A percentile compares a stretch with the other conserved stretches of the same genome.
Evolutionary conservation across 2,797 vertebrate genomes (phyloP).

Genomic region (Hippoglossus hippoglossus): DNA sequence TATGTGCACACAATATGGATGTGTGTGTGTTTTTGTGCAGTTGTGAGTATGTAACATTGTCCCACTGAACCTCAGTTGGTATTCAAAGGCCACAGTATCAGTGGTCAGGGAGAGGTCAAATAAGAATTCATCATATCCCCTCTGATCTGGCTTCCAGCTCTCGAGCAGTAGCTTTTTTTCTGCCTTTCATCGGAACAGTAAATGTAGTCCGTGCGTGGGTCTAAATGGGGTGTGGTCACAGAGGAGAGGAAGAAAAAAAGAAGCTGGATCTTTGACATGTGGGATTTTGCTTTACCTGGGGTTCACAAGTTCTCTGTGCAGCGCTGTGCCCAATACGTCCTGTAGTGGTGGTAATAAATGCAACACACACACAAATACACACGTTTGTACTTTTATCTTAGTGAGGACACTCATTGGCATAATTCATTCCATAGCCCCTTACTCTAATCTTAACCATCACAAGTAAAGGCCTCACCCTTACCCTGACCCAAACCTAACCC

Average conservation of each 20-base stretch:
- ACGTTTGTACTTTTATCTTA: too few species aligned
- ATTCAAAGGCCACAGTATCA: slow-evolving; percentile 30
- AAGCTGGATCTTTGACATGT: slow-evolving; percentile 61
- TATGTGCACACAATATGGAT: neutral
- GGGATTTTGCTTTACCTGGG: slow-evolving; percentile 75
- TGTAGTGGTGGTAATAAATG: slow-evolving; percentile 60
- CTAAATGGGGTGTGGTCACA: slow-evolving; percentile 64
- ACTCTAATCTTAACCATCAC: too few species aligned
- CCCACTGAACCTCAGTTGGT: slow-evolving; percentile 15
- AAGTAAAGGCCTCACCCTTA: too few species aligned
- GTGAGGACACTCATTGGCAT: too few species aligned
- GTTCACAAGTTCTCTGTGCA: slow-evolving; percentile 70
- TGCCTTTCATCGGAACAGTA: slow-evolving; percentile 59
- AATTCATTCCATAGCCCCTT: too few species aligned
- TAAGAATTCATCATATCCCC: slow-evolving; percentile 33
- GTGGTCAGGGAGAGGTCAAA: slow-evolving; percentile 60
- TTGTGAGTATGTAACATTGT: slow-evolving; percentile 1
- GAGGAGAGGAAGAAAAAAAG: slow-evolving; percentile 5
- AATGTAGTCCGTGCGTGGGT: slow-evolving; percentile 58
- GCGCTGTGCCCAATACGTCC: slow-evolving; percentile 35
- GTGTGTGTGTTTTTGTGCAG: neutral
- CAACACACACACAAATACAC: slow-evolving; percentile 15
- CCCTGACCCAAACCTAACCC: too few species aligned
- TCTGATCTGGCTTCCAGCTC: slow-evolving; percentile 59
- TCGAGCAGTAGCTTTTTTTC: slow-evolving; percentile 32